These are phyloP conservation scores for Saturnia pavonia DNA, from an alignment of 2,888 invertebrate genomes.

Conservation along the genomic window DNA sequence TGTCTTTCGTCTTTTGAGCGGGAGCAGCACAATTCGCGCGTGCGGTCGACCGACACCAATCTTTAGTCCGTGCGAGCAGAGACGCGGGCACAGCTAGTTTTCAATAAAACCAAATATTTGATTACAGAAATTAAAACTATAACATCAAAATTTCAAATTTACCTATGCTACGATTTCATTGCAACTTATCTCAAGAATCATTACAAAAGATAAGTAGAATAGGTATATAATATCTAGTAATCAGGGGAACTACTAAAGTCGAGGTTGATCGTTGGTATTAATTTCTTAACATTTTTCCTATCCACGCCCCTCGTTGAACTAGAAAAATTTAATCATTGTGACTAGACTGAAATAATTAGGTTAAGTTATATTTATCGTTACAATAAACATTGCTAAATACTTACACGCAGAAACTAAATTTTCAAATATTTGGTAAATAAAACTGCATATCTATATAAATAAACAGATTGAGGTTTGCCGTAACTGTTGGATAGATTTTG, in stretches of 20 bases:
- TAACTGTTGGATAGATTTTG: too few species aligned
- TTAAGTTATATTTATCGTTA: neutral
- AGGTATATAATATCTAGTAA: neutral
- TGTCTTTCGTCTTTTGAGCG: too few species aligned
- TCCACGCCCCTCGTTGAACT: neutral
- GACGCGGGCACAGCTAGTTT: too few species aligned
- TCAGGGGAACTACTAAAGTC: neutral
- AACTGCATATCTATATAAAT: neutral
- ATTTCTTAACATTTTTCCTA: slow-evolving; percentile 9
- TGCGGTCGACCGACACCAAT: too few species aligned
- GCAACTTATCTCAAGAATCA: neutral
- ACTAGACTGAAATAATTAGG: neutral
- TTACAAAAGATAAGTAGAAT: neutral
- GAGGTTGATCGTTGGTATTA: neutral
- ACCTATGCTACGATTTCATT: neutral
- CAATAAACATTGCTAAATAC: neutral
- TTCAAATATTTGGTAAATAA: neutral
- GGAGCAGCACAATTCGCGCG: too few species aligned
- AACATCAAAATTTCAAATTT: neutral
- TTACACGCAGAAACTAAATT: neutral
- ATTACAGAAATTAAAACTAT: neutral
- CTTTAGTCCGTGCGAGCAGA: too few species aligned
- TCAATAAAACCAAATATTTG: neutral
- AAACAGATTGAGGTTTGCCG: too few species aligned
- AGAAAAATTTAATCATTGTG: neutral